These are phyloP conservation scores for Kryptolebias marmoratus DNA, from an alignment of 2,113 vertebrate species.

Conservation along the genomic window DNA sequence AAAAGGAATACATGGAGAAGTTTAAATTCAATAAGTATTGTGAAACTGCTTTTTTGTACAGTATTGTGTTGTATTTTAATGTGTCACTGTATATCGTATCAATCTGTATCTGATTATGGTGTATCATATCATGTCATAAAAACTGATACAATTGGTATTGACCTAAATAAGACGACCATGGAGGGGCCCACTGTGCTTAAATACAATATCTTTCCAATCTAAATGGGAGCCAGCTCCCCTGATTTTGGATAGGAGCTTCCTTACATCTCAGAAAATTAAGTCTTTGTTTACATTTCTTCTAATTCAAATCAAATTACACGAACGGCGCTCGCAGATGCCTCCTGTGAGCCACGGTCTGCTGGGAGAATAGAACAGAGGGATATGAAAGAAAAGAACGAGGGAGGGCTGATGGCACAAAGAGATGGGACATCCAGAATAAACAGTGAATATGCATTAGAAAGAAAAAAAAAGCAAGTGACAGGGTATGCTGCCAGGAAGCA, in stretches of 20 bases:
- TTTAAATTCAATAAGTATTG: not conserved
- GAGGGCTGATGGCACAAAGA: constrained; percentile 1
- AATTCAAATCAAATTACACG: constrained; percentile 66
- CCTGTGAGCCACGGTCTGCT: constrained; percentile 36
- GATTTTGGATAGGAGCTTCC: constrained; percentile 24
- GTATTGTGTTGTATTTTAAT: too few relatives aligned
- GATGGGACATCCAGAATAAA: constrained; percentile 29
- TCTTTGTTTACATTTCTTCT: constrained; percentile 49
- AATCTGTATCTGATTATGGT: too few relatives aligned
- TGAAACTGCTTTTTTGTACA: too few relatives aligned
- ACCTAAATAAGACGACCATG: not conserved
- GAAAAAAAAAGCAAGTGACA: constrained; percentile 29
- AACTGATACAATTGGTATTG: not conserved
- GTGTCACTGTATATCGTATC: too few relatives aligned
- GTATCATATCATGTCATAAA: too few relatives aligned
- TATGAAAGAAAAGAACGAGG: not conserved
- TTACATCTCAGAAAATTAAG: constrained; percentile 40
- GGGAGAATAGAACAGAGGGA: constrained; percentile 26
- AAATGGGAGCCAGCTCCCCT: constrained; percentile 15
- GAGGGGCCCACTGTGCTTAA: not conserved
- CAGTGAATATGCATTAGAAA: constrained; percentile 54
- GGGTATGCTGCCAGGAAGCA: constrained; percentile 61
- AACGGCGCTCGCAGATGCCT: constrained; percentile 44
- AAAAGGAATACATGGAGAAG: not conserved
- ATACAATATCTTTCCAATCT: constrained; percentile 12